Conservation (phyloP, 2,113 vertebrate species). For the Cromileptes altivelis region DNA sequence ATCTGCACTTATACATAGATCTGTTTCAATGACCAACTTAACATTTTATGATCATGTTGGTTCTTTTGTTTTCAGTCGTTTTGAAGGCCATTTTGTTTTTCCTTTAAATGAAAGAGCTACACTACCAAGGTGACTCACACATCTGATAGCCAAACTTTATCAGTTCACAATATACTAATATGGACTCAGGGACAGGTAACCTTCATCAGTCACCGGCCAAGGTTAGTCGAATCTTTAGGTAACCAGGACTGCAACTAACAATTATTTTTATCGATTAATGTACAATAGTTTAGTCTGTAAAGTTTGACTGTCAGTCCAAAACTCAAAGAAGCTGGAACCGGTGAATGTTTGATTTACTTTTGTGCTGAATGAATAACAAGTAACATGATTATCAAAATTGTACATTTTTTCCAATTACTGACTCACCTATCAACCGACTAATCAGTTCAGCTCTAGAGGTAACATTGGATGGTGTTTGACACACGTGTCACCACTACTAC, state of each 20-base stretch:
- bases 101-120: not conserved
- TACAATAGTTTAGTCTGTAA: not conserved
- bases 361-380: not conserved
- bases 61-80: not conserved
- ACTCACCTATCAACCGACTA: not conserved
- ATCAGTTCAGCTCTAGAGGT: not conserved
- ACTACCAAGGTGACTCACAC: not conserved
- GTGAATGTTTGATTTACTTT: not conserved
- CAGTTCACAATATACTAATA: not conserved
- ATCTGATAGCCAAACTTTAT: constrained; percentile 4
- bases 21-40: not conserved
- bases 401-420: not conserved
- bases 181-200: not conserved
- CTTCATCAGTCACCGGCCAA: not conserved
- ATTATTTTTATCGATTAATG: not conserved
- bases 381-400: not conserved
- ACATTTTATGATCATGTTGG: not conserved
- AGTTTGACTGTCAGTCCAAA: not conserved
- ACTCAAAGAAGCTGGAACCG: not conserved
- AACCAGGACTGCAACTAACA: not conserved
- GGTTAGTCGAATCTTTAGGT: constrained; percentile 1
- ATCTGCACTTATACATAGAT: not conserved
- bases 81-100: not conserved
- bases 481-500: not conserved
- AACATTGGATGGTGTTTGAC: not conserved